These are phyloP conservation scores for Leuciscus idus DNA, from an alignment of 2,113 vertebrate genomes.

Conservation along the genomic window DNA sequence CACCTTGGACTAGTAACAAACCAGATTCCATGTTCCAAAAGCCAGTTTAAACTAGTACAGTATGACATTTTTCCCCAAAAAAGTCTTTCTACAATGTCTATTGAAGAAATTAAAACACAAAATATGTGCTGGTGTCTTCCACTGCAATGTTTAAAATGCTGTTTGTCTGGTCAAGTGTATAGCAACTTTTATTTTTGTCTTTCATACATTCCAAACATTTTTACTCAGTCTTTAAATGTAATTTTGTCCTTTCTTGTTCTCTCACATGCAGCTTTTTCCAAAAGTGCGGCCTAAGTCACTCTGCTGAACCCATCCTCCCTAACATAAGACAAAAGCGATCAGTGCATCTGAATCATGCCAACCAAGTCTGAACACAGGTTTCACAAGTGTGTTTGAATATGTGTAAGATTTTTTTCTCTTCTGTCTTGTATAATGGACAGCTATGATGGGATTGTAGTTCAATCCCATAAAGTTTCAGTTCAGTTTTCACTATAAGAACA, in stretches of 20 bases:
- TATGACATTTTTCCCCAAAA: no score
- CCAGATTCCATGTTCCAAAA: no score
- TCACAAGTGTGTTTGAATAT: not conserved
- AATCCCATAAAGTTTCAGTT: not conserved
- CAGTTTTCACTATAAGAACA: not conserved
- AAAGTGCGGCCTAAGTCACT: slow-evolving; percentile 78
- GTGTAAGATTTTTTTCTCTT: not conserved
- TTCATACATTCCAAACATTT: not conserved
- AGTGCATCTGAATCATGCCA: not conserved
- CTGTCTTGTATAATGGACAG: not conserved
- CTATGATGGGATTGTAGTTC: not conserved
- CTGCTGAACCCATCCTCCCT: slow-evolving; percentile 60
- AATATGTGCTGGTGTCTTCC: not conserved
- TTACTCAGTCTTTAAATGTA: not conserved
- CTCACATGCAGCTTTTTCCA: slow-evolving; percentile 73
- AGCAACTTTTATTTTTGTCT: not conserved
- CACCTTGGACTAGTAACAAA: no score
- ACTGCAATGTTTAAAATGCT: not conserved
- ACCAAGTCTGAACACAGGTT: not conserved
- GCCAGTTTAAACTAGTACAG: no score
- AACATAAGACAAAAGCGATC: not conserved
- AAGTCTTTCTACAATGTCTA: no score
- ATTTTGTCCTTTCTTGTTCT: slow-evolving; percentile 1
- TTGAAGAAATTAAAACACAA: not conserved
- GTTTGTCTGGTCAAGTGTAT: not conserved